Percentiles rank a stretch among this genome's conserved stretches.
These are phyloP conservation scores for Onthophagus taurus DNA, from an alignment of 1,140 invertebrate species.

Conservation along the genomic window DNA sequence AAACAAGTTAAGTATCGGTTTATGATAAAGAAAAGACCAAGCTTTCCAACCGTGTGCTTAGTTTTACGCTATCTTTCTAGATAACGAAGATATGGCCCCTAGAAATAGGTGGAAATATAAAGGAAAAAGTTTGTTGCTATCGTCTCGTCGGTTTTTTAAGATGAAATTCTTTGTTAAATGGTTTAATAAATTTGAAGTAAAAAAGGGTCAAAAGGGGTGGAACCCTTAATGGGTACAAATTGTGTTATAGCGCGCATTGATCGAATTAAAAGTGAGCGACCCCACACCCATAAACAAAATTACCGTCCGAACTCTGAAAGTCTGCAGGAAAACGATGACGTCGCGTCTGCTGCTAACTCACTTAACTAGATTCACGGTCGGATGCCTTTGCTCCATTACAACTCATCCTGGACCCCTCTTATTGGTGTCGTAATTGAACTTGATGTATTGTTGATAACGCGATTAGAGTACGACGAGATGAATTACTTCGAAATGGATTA, in stretches of 20 bases:
- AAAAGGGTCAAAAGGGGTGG: constrained; percentile 4
- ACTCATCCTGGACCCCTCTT: neutral
- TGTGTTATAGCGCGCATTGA: constrained; percentile 5
- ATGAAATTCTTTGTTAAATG: neutral
- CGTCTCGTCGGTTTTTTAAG: constrained; percentile 1
- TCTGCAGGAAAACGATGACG: neutral
- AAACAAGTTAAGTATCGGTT: no score
- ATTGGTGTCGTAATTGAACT: constrained; percentile 5
- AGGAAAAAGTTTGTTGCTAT: constrained; percentile 4
- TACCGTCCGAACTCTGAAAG: constrained; percentile 8
- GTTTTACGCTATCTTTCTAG: no score
- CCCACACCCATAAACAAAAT: constrained; percentile 12
- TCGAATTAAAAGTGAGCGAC: constrained; percentile 10
- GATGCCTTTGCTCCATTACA: constrained; percentile 6
- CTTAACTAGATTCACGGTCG: constrained; percentile 11
- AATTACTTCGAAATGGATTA: no score
- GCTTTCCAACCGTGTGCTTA: no score
- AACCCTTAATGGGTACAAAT: constrained; percentile 12
- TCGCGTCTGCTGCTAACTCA: constrained; percentile 7
- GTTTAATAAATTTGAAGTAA: neutral
- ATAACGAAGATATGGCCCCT: no score
- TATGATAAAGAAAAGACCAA: no score
- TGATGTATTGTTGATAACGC: constrained; percentile 13
- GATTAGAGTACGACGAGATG: no score
- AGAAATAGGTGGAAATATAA: no score